Percentiles rank a stretch among this genome's conserved stretches.
These are phyloP conservation scores for Desmodus rotundus DNA, from an alignment of 2,113 vertebrate species.

Conservation along the genomic window DNA sequence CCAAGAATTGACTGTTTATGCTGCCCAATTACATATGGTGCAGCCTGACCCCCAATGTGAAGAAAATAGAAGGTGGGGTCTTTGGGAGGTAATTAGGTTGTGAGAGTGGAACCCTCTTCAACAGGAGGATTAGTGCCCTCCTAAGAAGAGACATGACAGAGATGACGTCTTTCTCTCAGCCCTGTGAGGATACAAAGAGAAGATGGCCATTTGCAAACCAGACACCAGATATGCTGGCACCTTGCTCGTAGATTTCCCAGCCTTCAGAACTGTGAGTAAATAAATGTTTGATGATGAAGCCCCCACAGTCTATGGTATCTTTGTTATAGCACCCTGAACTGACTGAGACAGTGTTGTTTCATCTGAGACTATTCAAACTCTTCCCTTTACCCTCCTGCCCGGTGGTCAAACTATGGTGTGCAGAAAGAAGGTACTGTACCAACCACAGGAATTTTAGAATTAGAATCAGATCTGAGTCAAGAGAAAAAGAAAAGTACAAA, in stretches of 20 bases:
- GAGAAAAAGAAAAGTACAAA: not conserved
- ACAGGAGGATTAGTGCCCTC: not conserved
- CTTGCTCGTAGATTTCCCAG: not conserved
- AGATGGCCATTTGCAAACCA: not conserved
- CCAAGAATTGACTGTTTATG: not conserved
- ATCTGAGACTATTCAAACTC: not conserved
- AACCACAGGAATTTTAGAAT: not conserved
- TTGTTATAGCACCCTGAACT: not conserved
- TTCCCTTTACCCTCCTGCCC: not conserved
- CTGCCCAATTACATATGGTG: not conserved
- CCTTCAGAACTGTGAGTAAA: not conserved
- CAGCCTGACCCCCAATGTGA: not conserved
- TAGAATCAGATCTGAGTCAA: not conserved
- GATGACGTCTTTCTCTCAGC: not conserved
- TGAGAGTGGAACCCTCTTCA: not conserved
- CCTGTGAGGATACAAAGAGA: not conserved
- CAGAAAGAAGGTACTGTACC: not conserved
- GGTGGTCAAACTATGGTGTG: not conserved
- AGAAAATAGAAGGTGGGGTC: not conserved
- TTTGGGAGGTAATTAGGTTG: not conserved
- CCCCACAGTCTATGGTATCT: not conserved
- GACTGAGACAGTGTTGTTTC: not conserved
- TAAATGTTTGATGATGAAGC: not conserved
- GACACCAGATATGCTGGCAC: not conserved
- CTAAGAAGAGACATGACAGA: not conserved